phyloP scores from a whole-genome alignment of 2,797 vertebrate genomes.

The Acanthornis magna region DNA sequence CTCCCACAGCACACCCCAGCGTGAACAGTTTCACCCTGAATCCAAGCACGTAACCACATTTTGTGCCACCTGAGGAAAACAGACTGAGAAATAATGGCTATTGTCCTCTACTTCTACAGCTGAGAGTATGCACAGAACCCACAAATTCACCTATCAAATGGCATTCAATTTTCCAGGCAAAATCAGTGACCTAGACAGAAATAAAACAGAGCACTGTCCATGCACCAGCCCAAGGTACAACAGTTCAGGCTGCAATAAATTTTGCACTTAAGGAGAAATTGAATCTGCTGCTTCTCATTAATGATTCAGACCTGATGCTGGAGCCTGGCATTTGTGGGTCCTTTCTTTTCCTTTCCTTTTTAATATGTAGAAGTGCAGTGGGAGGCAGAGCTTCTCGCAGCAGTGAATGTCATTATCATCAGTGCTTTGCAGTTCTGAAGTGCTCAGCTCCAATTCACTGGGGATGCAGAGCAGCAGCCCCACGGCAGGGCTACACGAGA shows the following conservation, averaged over 20 bases:
- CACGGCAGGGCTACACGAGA: background rate
- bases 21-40: background rate
- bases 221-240: background rate
- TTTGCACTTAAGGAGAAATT: background rate
- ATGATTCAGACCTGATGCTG: background rate
- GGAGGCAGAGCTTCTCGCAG: background rate
- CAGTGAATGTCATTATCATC: background rate
- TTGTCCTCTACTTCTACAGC: background rate
- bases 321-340: background rate
- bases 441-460: background rate
- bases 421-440: background rate
- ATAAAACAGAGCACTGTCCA: background rate
- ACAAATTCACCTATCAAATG: background rate
- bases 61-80: background rate
- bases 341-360: background rate
- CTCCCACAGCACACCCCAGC: background rate
- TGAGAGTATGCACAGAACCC: background rate
- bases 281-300: background rate
- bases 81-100: background rate
- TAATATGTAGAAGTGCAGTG: background rate
- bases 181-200: background rate
- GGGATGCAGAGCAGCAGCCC: background rate
- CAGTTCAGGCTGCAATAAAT: background rate
- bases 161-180: background rate
- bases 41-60: rapidly evolving